These are phyloP conservation scores for Setophaga petechia DNA, from an alignment of 2,113 vertebrate genomes.

Conservation along the genomic window DNA sequence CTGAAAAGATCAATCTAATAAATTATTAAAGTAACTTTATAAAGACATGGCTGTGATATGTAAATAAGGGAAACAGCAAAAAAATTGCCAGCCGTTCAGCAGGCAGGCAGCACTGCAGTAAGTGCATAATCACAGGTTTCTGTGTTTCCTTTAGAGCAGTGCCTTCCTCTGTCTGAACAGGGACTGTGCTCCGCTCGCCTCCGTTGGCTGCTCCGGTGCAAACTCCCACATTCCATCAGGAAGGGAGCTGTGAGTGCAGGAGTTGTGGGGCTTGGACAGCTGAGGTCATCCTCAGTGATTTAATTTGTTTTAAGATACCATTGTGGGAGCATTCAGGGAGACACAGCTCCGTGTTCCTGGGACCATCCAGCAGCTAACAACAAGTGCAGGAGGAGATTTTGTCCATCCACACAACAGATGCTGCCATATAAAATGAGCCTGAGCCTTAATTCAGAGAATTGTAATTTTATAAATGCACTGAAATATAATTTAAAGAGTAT, in stretches of 20 bases:
- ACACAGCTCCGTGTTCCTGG: background rate
- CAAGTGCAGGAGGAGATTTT: conserved; percentile 27
- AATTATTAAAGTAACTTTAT: conserved; percentile 80
- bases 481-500: conserved; percentile 76
- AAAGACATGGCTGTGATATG: conserved; percentile 72
- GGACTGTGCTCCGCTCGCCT: background rate
- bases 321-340: conserved; percentile 36
- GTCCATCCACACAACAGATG: conserved; percentile 58
- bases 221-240: conserved; percentile 56
- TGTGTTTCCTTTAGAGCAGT: conserved; percentile 50
- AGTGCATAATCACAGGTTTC: conserved; percentile 73
- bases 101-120: conserved; percentile 44
- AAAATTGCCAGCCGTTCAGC: conserved; percentile 35
- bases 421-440: conserved; percentile 70
- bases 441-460: conserved; percentile 69
- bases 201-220: background rate
- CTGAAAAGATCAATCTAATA: conserved; percentile 81
- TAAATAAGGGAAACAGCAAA: conserved; percentile 70
- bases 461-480: conserved; percentile 73
- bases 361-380: conserved; percentile 18
- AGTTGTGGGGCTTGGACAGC: conserved; percentile 56
- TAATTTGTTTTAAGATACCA: conserved; percentile 71
- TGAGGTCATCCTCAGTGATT: conserved; percentile 58
- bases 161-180: conserved; percentile 36
- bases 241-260: conserved; percentile 41